These are phyloP conservation scores for Caiman crocodilus DNA, from an alignment of 2,797 vertebrate species.

Conservation along the genomic window DNA sequence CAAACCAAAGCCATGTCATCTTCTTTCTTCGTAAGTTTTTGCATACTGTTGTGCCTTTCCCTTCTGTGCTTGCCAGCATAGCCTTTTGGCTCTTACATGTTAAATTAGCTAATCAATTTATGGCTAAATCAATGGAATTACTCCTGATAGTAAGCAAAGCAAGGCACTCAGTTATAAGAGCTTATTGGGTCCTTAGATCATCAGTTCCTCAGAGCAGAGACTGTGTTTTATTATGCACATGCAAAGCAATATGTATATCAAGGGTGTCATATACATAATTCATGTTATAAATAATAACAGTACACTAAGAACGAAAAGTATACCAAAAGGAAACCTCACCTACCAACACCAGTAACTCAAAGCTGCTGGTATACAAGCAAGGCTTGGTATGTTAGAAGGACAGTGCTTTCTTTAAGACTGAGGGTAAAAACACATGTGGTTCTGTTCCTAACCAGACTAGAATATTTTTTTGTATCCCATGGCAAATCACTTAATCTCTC, in stretches of 20 bases:
- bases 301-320: conserved; percentile 55
- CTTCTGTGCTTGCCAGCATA: background rate
- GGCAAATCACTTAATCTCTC: background rate
- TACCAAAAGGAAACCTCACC: conserved; percentile 52
- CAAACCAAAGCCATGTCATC: conserved; percentile 37
- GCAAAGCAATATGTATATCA: conserved; percentile 37
- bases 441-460: background rate
- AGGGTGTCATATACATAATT: conserved; percentile 58
- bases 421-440: background rate
- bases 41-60: conserved; percentile 1
- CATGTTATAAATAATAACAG: conserved; percentile 61
- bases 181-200: conserved; percentile 59
- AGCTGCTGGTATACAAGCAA: background rate
- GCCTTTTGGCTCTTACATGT: conserved; percentile 27
- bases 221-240: conserved; percentile 54
- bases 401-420: conserved; percentile 5
- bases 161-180: conserved; percentile 52
- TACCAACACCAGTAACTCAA: conserved; percentile 39
- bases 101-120: conserved; percentile 43
- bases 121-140: conserved; percentile 48
- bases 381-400: conserved; percentile 14
- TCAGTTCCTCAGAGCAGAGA: conserved; percentile 40
- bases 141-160: conserved; percentile 12
- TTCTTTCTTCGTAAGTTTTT: conserved; percentile 26
- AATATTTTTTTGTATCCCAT: background rate